Base-by-base conservation (phyloP, 2,888 invertebrate species). In the Rhimphoctona megacephalus region DNA sequence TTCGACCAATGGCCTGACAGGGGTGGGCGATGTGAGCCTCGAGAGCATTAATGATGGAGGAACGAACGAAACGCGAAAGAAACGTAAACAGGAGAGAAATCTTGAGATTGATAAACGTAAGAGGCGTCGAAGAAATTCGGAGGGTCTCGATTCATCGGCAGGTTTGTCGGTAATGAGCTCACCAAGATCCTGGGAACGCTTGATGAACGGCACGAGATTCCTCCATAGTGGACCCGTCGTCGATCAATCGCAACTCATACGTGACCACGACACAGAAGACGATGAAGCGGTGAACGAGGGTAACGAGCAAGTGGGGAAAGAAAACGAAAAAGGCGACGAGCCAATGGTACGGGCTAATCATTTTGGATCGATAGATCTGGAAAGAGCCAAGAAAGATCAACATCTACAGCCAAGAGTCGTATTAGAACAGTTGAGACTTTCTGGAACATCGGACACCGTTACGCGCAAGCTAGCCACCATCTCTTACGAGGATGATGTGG, bases 381-480 rank as follows among this genome's bases (percentile, higher is more conserved):
- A 93, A 81, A 91, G 88, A 67, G 86, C 91, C 72, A 90, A 91
- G 74, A 92, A 91, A 52, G 89, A 93, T 89, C 91, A 91, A 84
- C 86, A 91, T 77, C 90, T 94, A n/a, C 94, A 94, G 67, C 94
- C 94, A 0, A 89, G 94, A 77, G 94, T 94, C 0, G 91, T 94
- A n/a, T 83, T 94, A 33, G 94, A 94, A 78, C 93, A 92, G 83
- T 85, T 94, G 46, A 92, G 91, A 57, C 90, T 93, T 36, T 90
- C 92, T n/a, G 92, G 90, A 81, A 83, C 93, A 72, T 90, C 92
- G 78, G 87, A 89, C 36, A 54, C 22, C 33, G 84, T 87, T 7
- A 85, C 87, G 54, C 81, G 87, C n/a, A 81, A 85, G 17, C 22
- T 69, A 2, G 30, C 22, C 7, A 14, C 66, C 57, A 66, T 25